Percentiles rank a stretch among this genome's conserved stretches.
These are phyloP conservation scores for Pseudochirops cupreus DNA, from an alignment of 2,797 vertebrate genomes.

Conservation along the genomic window DNA sequence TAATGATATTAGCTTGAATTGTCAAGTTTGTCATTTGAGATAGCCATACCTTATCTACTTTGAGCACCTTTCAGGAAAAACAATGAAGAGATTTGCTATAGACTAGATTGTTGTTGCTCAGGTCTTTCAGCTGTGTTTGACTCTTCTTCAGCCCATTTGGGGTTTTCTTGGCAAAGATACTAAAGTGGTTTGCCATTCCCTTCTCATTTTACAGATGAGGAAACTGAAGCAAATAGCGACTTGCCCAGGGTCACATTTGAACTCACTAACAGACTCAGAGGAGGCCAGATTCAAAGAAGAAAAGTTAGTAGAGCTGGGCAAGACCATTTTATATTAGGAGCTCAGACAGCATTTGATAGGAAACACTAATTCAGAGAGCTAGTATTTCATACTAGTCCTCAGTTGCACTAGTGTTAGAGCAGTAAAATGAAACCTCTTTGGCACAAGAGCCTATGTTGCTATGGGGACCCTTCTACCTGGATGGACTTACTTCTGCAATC, in stretches of 20 bases:
- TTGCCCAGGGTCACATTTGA: not conserved
- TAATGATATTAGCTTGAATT: not conserved
- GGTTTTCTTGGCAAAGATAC: not conserved
- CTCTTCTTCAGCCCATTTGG: not conserved
- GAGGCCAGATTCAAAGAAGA: not conserved
- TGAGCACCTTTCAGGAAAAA: not conserved
- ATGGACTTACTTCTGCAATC: conserved; percentile 91
- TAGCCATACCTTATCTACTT: not conserved
- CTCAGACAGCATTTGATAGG: not conserved
- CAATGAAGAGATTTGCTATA: not conserved
- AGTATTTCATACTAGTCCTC: not conserved
- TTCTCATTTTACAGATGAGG: not conserved
- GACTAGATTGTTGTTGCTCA: not conserved
- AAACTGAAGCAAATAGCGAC: not conserved
- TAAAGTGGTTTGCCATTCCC: not conserved
- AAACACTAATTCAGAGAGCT: not conserved
- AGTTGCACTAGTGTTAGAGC: not conserved
- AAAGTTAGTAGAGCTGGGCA: not conserved
- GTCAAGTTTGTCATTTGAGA: not conserved
- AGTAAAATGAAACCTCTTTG: not conserved
- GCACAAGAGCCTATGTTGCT: not conserved
- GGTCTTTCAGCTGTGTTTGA: not conserved
- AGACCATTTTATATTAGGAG: not conserved
- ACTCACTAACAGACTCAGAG: too few relatives aligned
- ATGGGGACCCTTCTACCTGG: not conserved